Conservation (phyloP, 1,140 invertebrate species). For the Phthorimaea operculella region DNA sequence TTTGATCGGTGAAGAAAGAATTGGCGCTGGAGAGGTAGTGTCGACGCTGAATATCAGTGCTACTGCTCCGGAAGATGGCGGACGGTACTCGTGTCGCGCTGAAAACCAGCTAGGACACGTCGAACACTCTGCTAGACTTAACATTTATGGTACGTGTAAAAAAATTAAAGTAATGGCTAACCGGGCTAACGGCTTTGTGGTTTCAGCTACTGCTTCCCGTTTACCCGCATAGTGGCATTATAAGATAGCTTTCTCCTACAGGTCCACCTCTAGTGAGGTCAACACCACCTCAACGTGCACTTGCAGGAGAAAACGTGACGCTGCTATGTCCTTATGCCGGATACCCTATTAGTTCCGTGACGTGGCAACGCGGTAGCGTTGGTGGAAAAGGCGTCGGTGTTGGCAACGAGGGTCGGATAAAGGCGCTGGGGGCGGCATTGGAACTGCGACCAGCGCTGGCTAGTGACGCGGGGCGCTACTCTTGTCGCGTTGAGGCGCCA, state of each 20-base stretch:
- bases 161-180: neutral
- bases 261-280: constrained; percentile 84
- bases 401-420: constrained; percentile 27
- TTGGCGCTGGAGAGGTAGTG: constrained; percentile 36
- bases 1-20: constrained; percentile 36
- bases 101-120: constrained; percentile 77
- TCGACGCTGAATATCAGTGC: constrained; percentile 65
- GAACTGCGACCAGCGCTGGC: constrained; percentile 75
- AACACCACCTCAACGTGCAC: constrained; percentile 81
- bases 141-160: constrained; percentile 80
- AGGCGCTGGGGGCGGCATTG: constrained; percentile 70
- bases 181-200: neutral
- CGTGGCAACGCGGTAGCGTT: constrained; percentile 31
- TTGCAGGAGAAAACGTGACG: constrained; percentile 80
- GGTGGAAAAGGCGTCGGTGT: constrained; percentile 21
- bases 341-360: constrained; percentile 75
- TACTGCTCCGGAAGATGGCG: constrained; percentile 79
- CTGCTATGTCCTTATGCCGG: constrained; percentile 91
- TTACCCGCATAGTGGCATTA: too few relatives aligned
- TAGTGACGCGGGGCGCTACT: constrained; percentile 78
- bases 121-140: constrained; percentile 79
- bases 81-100: constrained; percentile 83
- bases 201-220: too few relatives aligned
- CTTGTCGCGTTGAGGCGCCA: constrained; percentile 80
- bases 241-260: too few relatives aligned